Evolutionary conservation across 2,888 invertebrate genomes (phyloP).

Genomic region (Diplazon laetatorius): DNA sequence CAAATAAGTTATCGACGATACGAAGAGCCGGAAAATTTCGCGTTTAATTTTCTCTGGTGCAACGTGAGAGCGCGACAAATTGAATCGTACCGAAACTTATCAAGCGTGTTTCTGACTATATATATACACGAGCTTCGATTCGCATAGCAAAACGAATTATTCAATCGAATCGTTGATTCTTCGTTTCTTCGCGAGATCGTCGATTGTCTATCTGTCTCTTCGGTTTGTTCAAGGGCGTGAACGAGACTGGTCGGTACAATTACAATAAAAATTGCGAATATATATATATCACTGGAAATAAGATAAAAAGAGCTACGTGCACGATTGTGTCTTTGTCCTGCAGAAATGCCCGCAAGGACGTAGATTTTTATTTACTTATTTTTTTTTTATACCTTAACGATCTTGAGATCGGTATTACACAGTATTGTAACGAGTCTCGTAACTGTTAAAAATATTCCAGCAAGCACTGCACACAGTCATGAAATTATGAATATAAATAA

Average conservation of each 20-base stretch:
- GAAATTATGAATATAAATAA: no score
- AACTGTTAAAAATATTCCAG: constrained; percentile 4
- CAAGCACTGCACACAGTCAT: background rate
- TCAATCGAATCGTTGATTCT: constrained; percentile 48
- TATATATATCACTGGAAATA: no score
- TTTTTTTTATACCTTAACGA: constrained; percentile 9
- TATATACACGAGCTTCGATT: constrained; percentile 53
- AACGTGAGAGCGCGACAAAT: constrained; percentile 62
- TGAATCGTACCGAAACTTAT: constrained; percentile 55
- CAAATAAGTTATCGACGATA: constrained; percentile 39
- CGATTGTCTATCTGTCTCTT: constrained; percentile 31
- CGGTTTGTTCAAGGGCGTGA: constrained; percentile 66
- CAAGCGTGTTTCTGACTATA: no score
- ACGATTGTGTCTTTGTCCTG: constrained; percentile 46
- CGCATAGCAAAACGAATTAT: constrained; percentile 56
- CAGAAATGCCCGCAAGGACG: constrained; percentile 55
- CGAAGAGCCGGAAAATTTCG: constrained; percentile 47
- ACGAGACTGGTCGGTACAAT: constrained; percentile 39
- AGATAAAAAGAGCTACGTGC: constrained; percentile 44
- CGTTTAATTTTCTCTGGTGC: constrained; percentile 52
- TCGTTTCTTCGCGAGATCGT: constrained; percentile 25
- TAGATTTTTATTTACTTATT: no score
- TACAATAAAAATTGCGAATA: constrained; percentile 51
- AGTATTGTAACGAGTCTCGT: background rate
- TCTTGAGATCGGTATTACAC: constrained; percentile 20